A percentile compares a stretch with the other conserved stretches of the same genome.
These are phyloP conservation scores for Hylyphantes graminicola DNA, from an alignment of 1,140 invertebrate species.

Conservation along the genomic window DNA sequence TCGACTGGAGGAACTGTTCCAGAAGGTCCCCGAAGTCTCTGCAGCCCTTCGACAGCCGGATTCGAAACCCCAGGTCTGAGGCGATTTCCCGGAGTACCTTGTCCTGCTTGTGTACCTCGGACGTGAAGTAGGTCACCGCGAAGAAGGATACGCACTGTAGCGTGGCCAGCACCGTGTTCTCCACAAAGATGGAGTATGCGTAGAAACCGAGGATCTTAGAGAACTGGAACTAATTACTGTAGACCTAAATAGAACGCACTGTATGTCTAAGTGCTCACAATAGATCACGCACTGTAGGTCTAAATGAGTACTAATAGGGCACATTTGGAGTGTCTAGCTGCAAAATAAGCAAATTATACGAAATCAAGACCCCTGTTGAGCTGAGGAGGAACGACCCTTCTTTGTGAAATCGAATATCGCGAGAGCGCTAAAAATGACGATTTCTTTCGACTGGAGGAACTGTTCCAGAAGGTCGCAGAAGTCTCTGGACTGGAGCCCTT, in stretches of 20 bases:
- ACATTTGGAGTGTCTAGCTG: not conserved
- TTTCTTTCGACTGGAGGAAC: not conserved
- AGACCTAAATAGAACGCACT: too few species aligned
- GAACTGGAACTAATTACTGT: too few species aligned
- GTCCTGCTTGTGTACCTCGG: not conserved
- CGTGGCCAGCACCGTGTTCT: too few species aligned
- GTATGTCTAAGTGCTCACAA: too few species aligned
- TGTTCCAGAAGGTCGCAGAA: not conserved
- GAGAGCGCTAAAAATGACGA: not conserved
- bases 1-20: not conserved
- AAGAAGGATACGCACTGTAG: not conserved
- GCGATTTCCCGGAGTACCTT: not conserved
- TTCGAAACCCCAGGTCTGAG: not conserved
- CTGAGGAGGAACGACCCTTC: not conserved
- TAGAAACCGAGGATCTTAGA: too few species aligned
- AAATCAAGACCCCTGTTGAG: slow-evolving; percentile 5
- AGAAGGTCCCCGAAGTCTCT: slow-evolving; percentile 5
- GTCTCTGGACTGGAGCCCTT: not conserved
- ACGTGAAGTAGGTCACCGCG: not conserved
- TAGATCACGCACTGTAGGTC: too few species aligned
- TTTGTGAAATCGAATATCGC: not conserved
- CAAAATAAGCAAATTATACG: slow-evolving; percentile 9
- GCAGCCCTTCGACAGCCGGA: not conserved
- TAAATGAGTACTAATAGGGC: too few species aligned
- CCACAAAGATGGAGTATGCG: too few species aligned